Evolutionary conservation across 2,888 invertebrate species (phyloP).

Genomic region (Papilio demoleus): DNA sequence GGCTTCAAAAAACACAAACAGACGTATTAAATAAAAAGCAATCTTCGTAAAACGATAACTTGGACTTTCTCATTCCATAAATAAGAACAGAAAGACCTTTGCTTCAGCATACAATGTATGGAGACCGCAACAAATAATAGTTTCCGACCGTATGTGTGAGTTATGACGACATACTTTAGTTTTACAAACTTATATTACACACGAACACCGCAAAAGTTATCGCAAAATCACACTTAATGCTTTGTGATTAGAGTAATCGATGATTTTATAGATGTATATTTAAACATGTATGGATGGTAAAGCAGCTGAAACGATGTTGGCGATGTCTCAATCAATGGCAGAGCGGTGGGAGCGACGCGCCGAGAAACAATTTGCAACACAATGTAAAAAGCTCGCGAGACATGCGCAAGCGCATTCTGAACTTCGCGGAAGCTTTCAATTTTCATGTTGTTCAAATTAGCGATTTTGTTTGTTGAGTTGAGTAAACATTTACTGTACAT

Average conservation of each 20-base stretch:
- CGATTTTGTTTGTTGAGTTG: slow-evolving; percentile 16
- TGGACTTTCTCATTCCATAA: slow-evolving; percentile 63
- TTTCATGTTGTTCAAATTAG: slow-evolving; percentile 22
- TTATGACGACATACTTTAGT: slow-evolving; percentile 74
- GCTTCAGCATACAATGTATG: slow-evolving; percentile 73
- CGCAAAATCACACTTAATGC: slow-evolving; percentile 44
- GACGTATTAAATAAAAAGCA: slow-evolving; percentile 48
- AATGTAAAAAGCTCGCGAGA: slow-evolving; percentile 59
- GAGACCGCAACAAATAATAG: slow-evolving; percentile 79
- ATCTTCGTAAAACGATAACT: slow-evolving; percentile 56
- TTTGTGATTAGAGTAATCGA: slow-evolving; percentile 35
- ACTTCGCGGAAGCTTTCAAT: slow-evolving; percentile 41
- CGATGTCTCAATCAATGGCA: slow-evolving; percentile 79
- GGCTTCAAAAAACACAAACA: slow-evolving; percentile 17
- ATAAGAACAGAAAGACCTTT: slow-evolving; percentile 66
- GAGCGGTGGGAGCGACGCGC: slow-evolving; percentile 70
- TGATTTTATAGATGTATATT: slow-evolving; percentile 31
- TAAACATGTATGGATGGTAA: slow-evolving; percentile 54
- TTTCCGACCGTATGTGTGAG: slow-evolving; percentile 75
- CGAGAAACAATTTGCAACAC: slow-evolving; percentile 78
- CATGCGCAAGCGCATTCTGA: slow-evolving; percentile 49
- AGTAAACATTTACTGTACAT: not conserved
- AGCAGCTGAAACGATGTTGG: slow-evolving; percentile 69
- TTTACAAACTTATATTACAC: slow-evolving; percentile 47
- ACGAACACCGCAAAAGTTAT: not conserved